Evolutionary conservation across 2,113 vertebrate genomes (phyloP).

Genomic region (Polypterus bichir): DNA sequence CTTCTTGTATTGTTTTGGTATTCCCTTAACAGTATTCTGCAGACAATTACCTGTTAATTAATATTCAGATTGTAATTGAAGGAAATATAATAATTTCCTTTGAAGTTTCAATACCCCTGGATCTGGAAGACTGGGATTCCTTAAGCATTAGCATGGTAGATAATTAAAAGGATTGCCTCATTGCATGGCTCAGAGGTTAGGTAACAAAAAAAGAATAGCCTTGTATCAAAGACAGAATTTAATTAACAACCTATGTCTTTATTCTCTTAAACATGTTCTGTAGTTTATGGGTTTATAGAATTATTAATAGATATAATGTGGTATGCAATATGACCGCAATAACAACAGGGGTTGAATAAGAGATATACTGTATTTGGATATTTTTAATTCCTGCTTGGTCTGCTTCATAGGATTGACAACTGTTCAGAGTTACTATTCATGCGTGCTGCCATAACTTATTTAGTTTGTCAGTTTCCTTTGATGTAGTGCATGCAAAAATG

Average conservation of each 20-base stretch:
- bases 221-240: conserved; percentile 49
- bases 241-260: conserved; percentile 44
- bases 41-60: conserved; percentile 37
- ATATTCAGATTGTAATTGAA: conserved; percentile 34
- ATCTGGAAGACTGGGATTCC: conserved; percentile 26
- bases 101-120: conserved; percentile 30
- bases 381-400: too few species aligned
- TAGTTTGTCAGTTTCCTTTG: too few species aligned
- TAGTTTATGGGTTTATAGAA: conserved; percentile 12
- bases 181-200: conserved; percentile 41
- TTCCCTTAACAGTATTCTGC: conserved; percentile 22
- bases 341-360: too few species aligned
- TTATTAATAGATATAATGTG: too few species aligned
- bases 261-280: conserved; percentile 33
- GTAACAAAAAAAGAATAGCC: conserved; percentile 37
- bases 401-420: too few species aligned
- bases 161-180: conserved; percentile 44
- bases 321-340: too few species aligned
- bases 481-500: too few species aligned
- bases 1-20: conserved; percentile 19
- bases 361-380: too few species aligned
- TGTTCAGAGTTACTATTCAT: too few species aligned
- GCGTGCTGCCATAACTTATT: too few species aligned
- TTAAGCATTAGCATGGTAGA: conserved; percentile 28
- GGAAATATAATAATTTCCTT: conserved; percentile 33